Conservation (phyloP, 30 jellyfish, hydroid and myxozoan genomes). For the Chrysaora quinquecirrha region DNA sequence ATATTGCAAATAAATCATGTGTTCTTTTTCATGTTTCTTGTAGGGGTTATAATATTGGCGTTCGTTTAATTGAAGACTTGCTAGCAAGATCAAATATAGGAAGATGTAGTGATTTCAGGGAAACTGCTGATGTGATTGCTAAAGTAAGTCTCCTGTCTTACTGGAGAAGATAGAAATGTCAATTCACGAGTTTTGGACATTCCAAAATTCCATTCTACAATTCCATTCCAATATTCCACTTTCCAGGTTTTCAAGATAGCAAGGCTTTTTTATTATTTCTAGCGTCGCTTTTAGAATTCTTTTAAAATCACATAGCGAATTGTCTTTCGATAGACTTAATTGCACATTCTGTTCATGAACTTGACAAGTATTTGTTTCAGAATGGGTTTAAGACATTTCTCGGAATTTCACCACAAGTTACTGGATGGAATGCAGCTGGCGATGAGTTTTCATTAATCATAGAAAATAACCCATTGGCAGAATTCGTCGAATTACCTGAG, state of each 20-base stretch:
- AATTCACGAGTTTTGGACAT: too few species aligned
- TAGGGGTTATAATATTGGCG: slow-evolving; percentile 99
- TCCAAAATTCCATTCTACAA: too few species aligned
- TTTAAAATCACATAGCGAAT: too few species aligned
- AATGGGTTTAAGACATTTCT: slow-evolving; percentile 94
- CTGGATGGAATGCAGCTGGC: slow-evolving; percentile 92
- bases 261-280: too few species aligned
- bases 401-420: slow-evolving; percentile 96
- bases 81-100: slow-evolving; percentile 92
- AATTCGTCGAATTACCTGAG: slow-evolving; percentile 97
- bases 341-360: neutral
- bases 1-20: too few species aligned
- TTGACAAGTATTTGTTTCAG: slow-evolving; percentile 14
- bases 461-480: slow-evolving; percentile 97
- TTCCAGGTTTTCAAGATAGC: too few species aligned
- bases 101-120: slow-evolving; percentile 96
- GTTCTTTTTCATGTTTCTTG: too few species aligned
- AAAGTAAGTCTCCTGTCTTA: too few species aligned
- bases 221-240: too few species aligned
- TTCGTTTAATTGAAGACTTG: slow-evolving; percentile 96
- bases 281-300: too few species aligned
- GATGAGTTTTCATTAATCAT: slow-evolving; percentile 90
- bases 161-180: too few species aligned
- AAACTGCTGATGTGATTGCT: slow-evolving; percentile 96
- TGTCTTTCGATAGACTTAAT: too few species aligned